These are phyloP conservation scores for Machaerirhynchus nigripectus DNA, from an alignment of 2,113 vertebrate genomes.

Conservation along the genomic window DNA sequence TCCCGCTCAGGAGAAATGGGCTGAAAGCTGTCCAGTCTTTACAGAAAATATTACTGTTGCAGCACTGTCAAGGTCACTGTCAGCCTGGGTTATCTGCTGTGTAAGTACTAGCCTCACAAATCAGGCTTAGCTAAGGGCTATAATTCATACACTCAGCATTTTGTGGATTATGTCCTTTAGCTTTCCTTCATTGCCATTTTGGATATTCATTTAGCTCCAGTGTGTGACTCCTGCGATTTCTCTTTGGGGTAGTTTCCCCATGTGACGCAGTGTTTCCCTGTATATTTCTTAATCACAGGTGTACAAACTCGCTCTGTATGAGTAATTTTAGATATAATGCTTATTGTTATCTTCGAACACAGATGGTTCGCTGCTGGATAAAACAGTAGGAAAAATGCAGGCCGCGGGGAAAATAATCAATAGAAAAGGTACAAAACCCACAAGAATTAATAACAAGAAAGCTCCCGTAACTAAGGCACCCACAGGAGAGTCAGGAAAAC, in stretches of 20 bases:
- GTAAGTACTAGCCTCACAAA: background rate
- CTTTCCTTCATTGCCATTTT: background rate
- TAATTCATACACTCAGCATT: constrained; percentile 14
- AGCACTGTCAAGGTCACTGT: constrained; percentile 56
- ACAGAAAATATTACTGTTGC: constrained; percentile 30
- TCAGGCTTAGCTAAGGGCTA: constrained; percentile 7
- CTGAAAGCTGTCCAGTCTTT: constrained; percentile 9
- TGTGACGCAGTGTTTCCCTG: background rate
- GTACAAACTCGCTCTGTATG: background rate
- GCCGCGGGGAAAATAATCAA: fast-evolving
- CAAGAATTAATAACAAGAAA: background rate
- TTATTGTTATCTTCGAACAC: background rate
- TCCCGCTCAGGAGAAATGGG: constrained; percentile 1
- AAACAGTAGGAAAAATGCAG: background rate
- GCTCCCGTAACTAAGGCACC: background rate
- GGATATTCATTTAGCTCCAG: background rate
- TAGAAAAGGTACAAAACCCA: background rate
- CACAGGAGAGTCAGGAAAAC: background rate
- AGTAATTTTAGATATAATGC: background rate
- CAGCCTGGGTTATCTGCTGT: constrained; percentile 33
- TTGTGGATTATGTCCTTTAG: background rate
- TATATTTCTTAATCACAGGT: background rate
- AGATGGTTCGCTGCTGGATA: background rate
- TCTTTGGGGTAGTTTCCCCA: background rate
- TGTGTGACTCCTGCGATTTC: background rate